A percentile compares a stretch with the other conserved stretches of the same genome.
Evolutionary conservation across 2,113 vertebrate species (phyloP).

Genomic region (Ia io): DNA sequence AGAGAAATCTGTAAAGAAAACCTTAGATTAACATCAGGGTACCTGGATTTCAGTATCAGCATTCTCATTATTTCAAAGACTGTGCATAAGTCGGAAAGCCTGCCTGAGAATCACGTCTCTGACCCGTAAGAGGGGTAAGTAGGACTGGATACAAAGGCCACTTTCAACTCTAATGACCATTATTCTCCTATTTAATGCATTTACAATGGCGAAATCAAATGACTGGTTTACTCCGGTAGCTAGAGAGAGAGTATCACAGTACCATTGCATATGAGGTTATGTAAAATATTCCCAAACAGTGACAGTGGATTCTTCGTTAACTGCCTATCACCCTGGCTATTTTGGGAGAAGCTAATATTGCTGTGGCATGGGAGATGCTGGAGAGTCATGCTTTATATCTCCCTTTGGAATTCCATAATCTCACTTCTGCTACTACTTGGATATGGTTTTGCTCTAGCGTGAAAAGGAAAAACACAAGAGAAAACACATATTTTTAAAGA

Average conservation of each 20-base stretch:
- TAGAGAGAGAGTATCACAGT: background rate
- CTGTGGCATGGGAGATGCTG: background rate
- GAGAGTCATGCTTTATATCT: background rate
- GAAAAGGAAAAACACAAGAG: background rate
- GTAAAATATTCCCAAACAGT: background rate
- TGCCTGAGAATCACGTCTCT: background rate
- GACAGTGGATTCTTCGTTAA: background rate
- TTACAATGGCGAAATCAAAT: background rate
- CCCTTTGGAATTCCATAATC: background rate
- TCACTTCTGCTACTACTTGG: background rate
- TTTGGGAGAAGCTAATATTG: background rate
- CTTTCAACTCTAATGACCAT: background rate
- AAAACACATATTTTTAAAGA: background rate
- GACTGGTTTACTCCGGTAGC: background rate
- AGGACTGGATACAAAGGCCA: background rate
- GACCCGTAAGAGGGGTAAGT: background rate
- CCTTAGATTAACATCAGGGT: background rate
- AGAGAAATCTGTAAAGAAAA: background rate
- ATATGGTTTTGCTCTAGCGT: background rate
- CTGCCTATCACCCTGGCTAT: background rate
- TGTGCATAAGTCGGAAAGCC: rapidly evolving
- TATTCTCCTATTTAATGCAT: background rate
- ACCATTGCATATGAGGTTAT: background rate
- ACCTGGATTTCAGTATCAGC: background rate
- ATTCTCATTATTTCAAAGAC: background rate